These are phyloP conservation scores for Ceratosolen fusciceps DNA, from an alignment of 1,140 invertebrate species.

Conservation along the genomic window DNA sequence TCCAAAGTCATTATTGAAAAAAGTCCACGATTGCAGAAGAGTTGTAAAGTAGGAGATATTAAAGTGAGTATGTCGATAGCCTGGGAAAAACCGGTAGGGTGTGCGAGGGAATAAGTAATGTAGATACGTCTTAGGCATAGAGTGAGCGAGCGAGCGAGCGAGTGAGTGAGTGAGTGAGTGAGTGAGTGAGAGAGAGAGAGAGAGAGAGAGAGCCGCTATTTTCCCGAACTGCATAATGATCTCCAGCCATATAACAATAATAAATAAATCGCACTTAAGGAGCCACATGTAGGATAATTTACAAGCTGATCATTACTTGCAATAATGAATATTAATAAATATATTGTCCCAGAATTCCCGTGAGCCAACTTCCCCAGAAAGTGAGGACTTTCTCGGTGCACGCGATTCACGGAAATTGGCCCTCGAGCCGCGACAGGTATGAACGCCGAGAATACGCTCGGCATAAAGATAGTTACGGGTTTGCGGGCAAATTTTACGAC, in stretches of 20 bases:
- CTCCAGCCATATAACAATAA: conserved; percentile 10
- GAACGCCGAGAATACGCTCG: not conserved
- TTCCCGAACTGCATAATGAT: conserved; percentile 16
- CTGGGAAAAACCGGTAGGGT: not conserved
- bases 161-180: too few species aligned
- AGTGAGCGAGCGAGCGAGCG: too few species aligned
- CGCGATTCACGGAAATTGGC: conserved; percentile 25
- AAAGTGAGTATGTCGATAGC: not conserved
- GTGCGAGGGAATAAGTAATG: not conserved
- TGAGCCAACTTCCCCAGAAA: not conserved
- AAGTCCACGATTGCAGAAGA: not conserved
- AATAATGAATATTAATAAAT: conserved; percentile 43
- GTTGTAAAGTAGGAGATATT: not conserved
- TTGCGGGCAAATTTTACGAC: conserved; percentile 60
- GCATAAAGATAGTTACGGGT: conserved; percentile 47
- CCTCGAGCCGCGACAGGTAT: conserved; percentile 8
- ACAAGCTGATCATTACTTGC: conserved; percentile 42
- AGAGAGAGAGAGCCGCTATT: not conserved
- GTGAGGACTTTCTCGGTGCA: conserved; percentile 4
- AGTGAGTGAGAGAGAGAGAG: too few species aligned
- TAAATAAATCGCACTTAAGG: conserved; percentile 22
- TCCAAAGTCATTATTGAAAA: not conserved
- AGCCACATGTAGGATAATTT: conserved; percentile 25
- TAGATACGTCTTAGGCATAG: not conserved
- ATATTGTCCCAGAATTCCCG: conserved; percentile 21